Percentiles rank a stretch among this genome's conserved stretches.
These are phyloP conservation scores for Cepphus grylle DNA, from an alignment of 2,113 vertebrate genomes.

Conservation along the genomic window DNA sequence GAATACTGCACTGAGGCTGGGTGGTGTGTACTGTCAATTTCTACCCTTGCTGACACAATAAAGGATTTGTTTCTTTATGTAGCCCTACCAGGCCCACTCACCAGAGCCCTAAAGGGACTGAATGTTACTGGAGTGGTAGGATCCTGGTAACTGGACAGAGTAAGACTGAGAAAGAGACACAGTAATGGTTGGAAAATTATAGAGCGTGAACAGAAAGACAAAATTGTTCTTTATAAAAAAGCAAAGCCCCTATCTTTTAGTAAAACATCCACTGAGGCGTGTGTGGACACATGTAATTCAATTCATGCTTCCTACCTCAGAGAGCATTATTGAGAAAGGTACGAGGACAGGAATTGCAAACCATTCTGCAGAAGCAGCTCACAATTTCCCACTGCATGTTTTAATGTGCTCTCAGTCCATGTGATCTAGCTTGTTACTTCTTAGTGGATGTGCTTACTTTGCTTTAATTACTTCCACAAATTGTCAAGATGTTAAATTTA, in stretches of 20 bases:
- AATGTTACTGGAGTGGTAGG: background rate
- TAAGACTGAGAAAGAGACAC: background rate
- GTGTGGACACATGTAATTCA: background rate
- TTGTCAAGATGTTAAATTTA: background rate
- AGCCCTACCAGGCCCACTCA: background rate
- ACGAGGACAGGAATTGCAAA: background rate
- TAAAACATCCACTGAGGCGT: background rate
- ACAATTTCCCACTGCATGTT: background rate
- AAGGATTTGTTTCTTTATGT: background rate
- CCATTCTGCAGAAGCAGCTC: background rate
- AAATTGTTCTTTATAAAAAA: background rate
- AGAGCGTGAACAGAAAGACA: background rate
- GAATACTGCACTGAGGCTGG: background rate
- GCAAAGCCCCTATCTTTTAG: background rate
- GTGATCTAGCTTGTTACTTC: background rate
- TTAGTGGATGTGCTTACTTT: background rate
- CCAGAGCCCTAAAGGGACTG: background rate
- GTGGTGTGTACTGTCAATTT: background rate
- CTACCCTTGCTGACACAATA: background rate
- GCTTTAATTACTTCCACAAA: background rate
- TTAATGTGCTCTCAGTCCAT: background rate
- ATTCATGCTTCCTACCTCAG: background rate
- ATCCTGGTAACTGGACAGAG: background rate
- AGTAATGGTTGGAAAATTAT: background rate
- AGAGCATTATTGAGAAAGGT: background rate